Base-by-base conservation (phyloP, 2,113 vertebrate genomes). In the Sinocyclocheilus grahami region DNA sequence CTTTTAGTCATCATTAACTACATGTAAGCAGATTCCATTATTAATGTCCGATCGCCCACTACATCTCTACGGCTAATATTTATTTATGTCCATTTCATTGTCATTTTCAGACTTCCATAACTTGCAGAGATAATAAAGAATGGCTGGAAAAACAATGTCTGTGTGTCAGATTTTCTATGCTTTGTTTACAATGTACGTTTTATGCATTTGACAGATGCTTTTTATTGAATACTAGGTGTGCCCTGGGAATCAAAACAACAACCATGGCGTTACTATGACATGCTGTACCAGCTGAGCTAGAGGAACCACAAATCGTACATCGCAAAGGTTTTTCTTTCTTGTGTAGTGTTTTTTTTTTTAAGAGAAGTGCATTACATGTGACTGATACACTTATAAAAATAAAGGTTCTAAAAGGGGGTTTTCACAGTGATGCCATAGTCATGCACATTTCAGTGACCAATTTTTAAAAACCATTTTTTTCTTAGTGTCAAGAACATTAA, bases 91-190 rank as follows among this genome's bases (percentile, higher is more conserved):
- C 81, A 67, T 87, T 86, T 81, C 84, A 27, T 63, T 77, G 84
- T 89, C 88, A 79, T 75, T 58, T 84, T 76, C 8, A 71, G 74
- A 81, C 58, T 83, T 81, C 30, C 71, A 79, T 71, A 63, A 37
- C 74, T 76, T 83, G 88, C 86, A 88, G 82, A 76, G 74, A 85
- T 82, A 90, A 89, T 88, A 87, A 86, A 86, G 85, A 89, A 89
- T 80, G 85, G 58, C 82, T 85, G 85, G 74, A 84, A 30, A 69
- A 79, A 39, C 6, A 27, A 22, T 5, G n/a, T 77, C 9, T 72
- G 30, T 7, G 30, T 51, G 4, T 5, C 11, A 58, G 4, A 5
- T n/a, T 60, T 83, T 51, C 20, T 27, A 20, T 37, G 7, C 14
- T 37, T 71, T 30, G 1, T 71, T 71, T 16, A 69, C 3, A 5